These are phyloP conservation scores for Amblyopsis rosae DNA, from an alignment of 2,113 vertebrate species.

Conservation along the genomic window DNA sequence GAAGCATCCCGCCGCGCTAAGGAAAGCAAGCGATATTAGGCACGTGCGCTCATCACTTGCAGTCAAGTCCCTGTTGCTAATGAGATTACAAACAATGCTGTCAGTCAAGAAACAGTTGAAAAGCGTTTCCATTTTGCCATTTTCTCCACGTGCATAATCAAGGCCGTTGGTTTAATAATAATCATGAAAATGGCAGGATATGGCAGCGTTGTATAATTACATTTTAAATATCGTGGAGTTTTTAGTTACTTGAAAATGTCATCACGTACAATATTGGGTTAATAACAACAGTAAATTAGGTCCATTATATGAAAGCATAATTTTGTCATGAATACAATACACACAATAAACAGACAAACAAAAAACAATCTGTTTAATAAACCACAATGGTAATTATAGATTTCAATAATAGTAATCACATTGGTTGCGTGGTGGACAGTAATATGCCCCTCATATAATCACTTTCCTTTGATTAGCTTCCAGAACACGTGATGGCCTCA, in stretches of 20 bases:
- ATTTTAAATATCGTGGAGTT: constrained; percentile 65
- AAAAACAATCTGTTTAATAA: constrained; percentile 17
- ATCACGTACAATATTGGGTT: constrained; percentile 28
- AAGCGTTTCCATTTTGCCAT: constrained; percentile 61
- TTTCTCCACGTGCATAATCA: constrained; percentile 52
- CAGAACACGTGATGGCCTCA: no score
- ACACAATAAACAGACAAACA: constrained; percentile 55
- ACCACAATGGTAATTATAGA: no score
- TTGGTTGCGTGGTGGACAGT: no score
- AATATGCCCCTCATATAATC: no score
- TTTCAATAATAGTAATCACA: no score
- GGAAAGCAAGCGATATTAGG: constrained; percentile 73
- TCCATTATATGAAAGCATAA: constrained; percentile 55
- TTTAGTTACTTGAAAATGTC: constrained; percentile 61
- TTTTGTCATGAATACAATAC: constrained; percentile 40
- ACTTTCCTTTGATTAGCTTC: no score
- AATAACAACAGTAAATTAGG: constrained; percentile 55
- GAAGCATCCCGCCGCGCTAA: constrained; percentile 44
- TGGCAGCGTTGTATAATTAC: constrained; percentile 74
- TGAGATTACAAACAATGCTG: constrained; percentile 75
- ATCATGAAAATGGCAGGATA: constrained; percentile 69
- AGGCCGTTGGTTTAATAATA: constrained; percentile 66
- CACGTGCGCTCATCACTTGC: constrained; percentile 72
- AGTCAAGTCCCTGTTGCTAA: constrained; percentile 76
- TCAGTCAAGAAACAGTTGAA: constrained; percentile 68